A percentile compares a stretch with the other conserved stretches of the same genome.
phyloP scores from a whole-genome alignment of 2,888 invertebrate species.

The Nomada ferruginata region DNA sequence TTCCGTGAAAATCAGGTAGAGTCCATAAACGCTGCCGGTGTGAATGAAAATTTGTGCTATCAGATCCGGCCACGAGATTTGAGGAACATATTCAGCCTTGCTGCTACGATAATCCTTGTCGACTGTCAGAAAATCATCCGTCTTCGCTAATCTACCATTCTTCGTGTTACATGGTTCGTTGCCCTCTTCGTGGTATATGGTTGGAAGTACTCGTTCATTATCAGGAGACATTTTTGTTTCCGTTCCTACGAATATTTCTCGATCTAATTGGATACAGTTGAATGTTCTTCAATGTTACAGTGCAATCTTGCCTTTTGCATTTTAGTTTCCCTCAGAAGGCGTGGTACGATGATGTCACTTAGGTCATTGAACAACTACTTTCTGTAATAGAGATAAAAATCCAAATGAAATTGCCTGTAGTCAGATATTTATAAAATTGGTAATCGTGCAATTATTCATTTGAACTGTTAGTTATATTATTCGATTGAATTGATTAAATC shows the following conservation, averaged over 20 bases:
- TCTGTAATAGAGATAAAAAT: neutral
- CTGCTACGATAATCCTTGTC: constrained; percentile 34
- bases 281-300: neutral
- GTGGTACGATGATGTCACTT: neutral
- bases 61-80: constrained; percentile 90
- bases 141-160: constrained; percentile 3
- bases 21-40: constrained; percentile 88
- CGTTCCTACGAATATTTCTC: neutral
- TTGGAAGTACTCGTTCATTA: constrained; percentile 58
- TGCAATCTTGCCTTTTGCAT: neutral
- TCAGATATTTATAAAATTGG: too few relatives aligned
- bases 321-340: neutral
- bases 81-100: constrained; percentile 85
- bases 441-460: too few relatives aligned
- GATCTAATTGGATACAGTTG: too few relatives aligned
- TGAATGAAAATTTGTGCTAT: constrained; percentile 89
- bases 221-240: constrained; percentile 66
- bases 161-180: neutral
- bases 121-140: constrained; percentile 25
- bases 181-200: constrained; percentile 34
- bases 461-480: too few relatives aligned
- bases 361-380: neutral
- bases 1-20: constrained; percentile 87
- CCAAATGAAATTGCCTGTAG: too few relatives aligned
- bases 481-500: too few relatives aligned